Base-by-base conservation (phyloP, 2,888 invertebrate genomes). In the Tillus elongatus region DNA sequence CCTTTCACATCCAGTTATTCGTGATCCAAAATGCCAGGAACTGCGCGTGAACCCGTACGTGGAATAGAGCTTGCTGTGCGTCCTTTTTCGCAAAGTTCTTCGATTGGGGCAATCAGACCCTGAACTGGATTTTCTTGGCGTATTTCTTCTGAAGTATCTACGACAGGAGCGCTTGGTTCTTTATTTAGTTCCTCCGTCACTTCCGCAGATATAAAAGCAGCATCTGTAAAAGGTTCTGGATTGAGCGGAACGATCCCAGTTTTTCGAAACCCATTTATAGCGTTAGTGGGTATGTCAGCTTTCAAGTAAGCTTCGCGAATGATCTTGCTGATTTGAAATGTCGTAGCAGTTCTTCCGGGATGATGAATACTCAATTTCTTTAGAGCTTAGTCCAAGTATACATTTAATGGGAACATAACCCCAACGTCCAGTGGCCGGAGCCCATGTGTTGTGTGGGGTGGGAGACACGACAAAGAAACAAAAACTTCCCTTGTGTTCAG, bases 191-290 rank as follows among this genome's bases (percentile, higher is more conserved):
- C n/a, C n/a, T n/a, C n/a, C n/a, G n/a, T n/a, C n/a, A n/a, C n/a
- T 15, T 35, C 35, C 4, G 31, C 41, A 4, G 32, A 32, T 11
- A 30, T n/a, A 19, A 31, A 39, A 15, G 35, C 33, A 4, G 24
- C 6, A 36, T 39, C 31, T 13, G 32, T 15, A 14, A 36, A 39
- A 31, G 32, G 9, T n/a, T n/a, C n/a, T n/a, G n/a, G n/a, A n/a
- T n/a, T n/a, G n/a, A n/a, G n/a, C n/a, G n/a, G n/a, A n/a, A n/a
- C n/a, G n/a, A n/a, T n/a, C n/a, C n/a, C 19, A 19, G 6, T 8
- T 19, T 19, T 19, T 4, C 19, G 19, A 19, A 19, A 19, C 8
- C 6, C 30, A 4, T 30, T 30, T 3, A 30, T 30, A 4, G 11
- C 30, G 13, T 30, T 30, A n/a, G n/a, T 12, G 3, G 4, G 12